Base-by-base conservation (phyloP, 2,113 vertebrate genomes). In the Cranoglanis bouderius region DNA sequence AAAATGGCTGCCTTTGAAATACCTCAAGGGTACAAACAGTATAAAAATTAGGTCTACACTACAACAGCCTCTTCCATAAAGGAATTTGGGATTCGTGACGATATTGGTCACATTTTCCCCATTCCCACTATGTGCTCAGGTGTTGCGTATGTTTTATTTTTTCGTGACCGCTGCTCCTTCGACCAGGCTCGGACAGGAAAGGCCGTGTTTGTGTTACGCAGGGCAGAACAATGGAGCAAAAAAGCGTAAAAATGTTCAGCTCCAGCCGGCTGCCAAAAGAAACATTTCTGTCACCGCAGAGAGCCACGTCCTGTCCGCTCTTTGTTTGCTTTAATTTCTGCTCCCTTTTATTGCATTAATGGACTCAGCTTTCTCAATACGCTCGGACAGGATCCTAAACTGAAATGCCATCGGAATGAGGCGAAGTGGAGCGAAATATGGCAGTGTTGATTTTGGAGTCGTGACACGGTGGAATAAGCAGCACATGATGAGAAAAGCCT, bases 271-370 rank as follows among this genome's bases (percentile, higher is more conserved):
- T 38, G 90, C 90, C 90, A 91, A 91, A 55, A 91, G 90, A 90
- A 91, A 91, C 90, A 90, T 81, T 86, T 88, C 80, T 91, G 90
- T 91, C 90, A 90, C 82, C n/a, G 43, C 46, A 0, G 82, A 88
- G 78, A 74, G 51, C 70, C 63, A 46, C 32, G 87, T 89, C 89
- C 88, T 88, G 86, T 85, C 83, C 74, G 2, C 46, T 67, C 57
- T 84, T 80, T 89, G 78, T 82, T 70, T 70, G 61, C 63, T 55
- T 67, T 70, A 14, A 29, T 88, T 77, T 67, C 86, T n/a, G 35
- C 18, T 63, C 46, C 53, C 61, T 70, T 82, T 82, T 86, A 77
- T 75, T 55, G 61, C 86, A 55, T 87, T 82, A 87, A 55, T 16
- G 65, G 53, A 9, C 10, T 35, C 14, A 1, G 61, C 16, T 59